phyloP scores from a whole-genome alignment of 2,888 invertebrate species.

The Pegoplata infirma region DNA sequence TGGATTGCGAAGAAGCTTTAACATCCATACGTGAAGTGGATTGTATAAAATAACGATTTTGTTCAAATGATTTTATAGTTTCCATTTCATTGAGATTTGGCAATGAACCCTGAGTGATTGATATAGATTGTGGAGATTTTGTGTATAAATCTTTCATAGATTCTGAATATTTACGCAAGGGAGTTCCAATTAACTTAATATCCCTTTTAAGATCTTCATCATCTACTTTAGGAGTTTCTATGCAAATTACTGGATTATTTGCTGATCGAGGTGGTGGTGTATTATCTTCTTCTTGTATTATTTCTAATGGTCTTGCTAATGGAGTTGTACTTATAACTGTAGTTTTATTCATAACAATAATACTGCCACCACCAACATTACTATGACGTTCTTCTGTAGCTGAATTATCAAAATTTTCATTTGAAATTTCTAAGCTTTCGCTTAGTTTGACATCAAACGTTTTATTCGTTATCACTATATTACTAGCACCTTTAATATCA shows the following conservation, averaged over 20 bases:
- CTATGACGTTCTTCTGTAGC: slow-evolving; percentile 36
- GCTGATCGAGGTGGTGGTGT: neutral
- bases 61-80: slow-evolving; percentile 75
- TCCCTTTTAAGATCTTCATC: slow-evolving; percentile 71
- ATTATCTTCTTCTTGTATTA: slow-evolving; percentile 74
- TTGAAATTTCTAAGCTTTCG: slow-evolving; percentile 65
- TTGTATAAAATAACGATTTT: slow-evolving; percentile 76
- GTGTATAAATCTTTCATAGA: slow-evolving; percentile 76
- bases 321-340: slow-evolving; percentile 69
- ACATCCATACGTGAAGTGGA: slow-evolving; percentile 34
- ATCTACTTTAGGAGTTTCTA: slow-evolving; percentile 41
- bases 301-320: slow-evolving; percentile 68
- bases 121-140: slow-evolving; percentile 67
- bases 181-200: slow-evolving; percentile 74
- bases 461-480: slow-evolving; percentile 68
- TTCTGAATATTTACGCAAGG: slow-evolving; percentile 75
- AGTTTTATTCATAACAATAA: slow-evolving; percentile 70
- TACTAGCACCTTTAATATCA: slow-evolving; percentile 46
- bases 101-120: slow-evolving; percentile 76
- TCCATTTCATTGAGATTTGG: slow-evolving; percentile 77
- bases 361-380: slow-evolving; percentile 3
- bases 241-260: slow-evolving; percentile 17
- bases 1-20: slow-evolving; percentile 26
- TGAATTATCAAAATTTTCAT: slow-evolving; percentile 67
- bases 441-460: slow-evolving; percentile 73